These are phyloP conservation scores for Drosophila engyochracea DNA, from an alignment of 2,888 invertebrate genomes.

Conservation along the genomic window DNA sequence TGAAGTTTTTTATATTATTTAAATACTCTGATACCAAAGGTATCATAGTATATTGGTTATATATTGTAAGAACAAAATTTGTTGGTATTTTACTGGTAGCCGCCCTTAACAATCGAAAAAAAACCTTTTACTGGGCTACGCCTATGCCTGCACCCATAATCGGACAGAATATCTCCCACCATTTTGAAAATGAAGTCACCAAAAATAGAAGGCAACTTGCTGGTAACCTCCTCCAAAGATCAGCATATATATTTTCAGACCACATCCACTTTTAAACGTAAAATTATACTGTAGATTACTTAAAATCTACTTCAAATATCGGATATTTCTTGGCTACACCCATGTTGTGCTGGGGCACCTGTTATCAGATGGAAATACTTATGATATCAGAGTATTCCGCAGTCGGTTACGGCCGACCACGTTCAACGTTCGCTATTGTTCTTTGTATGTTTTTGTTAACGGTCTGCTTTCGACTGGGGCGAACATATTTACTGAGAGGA, in stretches of 20 bases:
- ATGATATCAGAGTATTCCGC: background rate
- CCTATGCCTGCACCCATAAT: background rate
- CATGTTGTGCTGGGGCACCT: background rate
- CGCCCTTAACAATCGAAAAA: too few relatives aligned
- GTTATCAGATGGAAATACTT: background rate
- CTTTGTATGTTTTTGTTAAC: background rate
- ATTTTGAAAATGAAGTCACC: background rate
- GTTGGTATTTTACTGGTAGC: too few relatives aligned
- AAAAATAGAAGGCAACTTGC: background rate
- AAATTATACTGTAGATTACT: background rate
- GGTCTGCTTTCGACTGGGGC: slow-evolving; percentile 1
- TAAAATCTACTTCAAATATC: background rate
- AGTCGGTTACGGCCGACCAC: background rate
- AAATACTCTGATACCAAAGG: background rate
- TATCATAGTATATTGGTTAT: background rate
- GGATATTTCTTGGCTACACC: background rate
- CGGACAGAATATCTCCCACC: background rate
- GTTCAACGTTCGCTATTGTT: background rate
- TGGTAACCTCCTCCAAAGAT: background rate
- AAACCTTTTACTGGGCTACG: too few relatives aligned
- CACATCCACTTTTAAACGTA: background rate
- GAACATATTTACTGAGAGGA: slow-evolving; percentile 63
- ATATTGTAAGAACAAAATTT: background rate
- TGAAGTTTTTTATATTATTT: slow-evolving; percentile 13
- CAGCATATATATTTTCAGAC: background rate